phyloP scores from a whole-genome alignment of 2,888 invertebrate genomes.

The Archips crataeganus region DNA sequence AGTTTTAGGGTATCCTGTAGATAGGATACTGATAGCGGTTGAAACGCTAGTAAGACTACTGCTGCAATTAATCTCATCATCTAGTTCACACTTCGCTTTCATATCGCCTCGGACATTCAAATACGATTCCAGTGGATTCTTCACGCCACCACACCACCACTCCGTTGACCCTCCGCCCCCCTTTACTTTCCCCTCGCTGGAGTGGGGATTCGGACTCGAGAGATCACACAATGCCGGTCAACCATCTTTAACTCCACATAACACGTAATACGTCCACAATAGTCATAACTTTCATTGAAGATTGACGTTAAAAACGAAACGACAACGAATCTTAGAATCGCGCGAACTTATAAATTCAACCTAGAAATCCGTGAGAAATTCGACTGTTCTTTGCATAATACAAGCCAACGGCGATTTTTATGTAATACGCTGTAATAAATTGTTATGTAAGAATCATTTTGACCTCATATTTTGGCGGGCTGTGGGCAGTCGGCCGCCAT shows the following conservation, averaged over 20 bases:
- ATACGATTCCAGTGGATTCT: background rate
- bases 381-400: slow-evolving; percentile 67
- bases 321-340: slow-evolving; percentile 40
- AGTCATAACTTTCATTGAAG: slow-evolving; percentile 46
- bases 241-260: slow-evolving; percentile 14
- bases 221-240: slow-evolving; percentile 33
- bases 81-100: background rate
- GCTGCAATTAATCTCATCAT: background rate
- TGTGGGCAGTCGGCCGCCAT: slow-evolving; percentile 70
- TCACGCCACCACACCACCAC: slow-evolving; percentile 7
- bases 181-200: slow-evolving; percentile 32
- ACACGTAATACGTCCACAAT: slow-evolving; percentile 48
- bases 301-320: slow-evolving; percentile 17
- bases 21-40: too few species aligned
- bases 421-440: slow-evolving; percentile 79
- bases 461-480: slow-evolving; percentile 80
- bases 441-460: slow-evolving; percentile 74
- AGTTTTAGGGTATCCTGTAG: too few species aligned
- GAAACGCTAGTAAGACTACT: too few species aligned
- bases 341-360: slow-evolving; percentile 58
- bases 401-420: slow-evolving; percentile 76
- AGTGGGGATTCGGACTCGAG: slow-evolving; percentile 31
- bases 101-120: background rate
- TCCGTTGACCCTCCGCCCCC: slow-evolving; percentile 27
- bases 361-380: slow-evolving; percentile 64